Conservation (phyloP, 2,888 invertebrate genomes). For the Campoplex capitator region DNA sequence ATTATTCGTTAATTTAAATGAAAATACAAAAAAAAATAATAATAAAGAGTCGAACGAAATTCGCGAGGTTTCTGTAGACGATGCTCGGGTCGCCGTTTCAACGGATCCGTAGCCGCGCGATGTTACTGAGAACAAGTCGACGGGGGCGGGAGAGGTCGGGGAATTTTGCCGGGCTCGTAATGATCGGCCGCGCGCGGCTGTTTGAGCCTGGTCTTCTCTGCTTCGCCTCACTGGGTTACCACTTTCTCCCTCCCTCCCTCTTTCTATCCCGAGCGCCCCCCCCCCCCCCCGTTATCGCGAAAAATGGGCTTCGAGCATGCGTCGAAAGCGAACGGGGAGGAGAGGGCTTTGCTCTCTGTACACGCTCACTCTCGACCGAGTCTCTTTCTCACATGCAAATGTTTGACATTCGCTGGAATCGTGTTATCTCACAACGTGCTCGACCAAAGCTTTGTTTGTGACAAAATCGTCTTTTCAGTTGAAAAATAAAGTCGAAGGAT, state of each 20-base stretch:
- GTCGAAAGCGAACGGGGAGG: background rate
- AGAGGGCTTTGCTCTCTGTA: slow-evolving; percentile 9
- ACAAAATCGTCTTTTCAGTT: background rate
- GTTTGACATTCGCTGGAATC: background rate
- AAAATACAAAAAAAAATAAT: background rate
- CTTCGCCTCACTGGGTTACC: slow-evolving; percentile 67
- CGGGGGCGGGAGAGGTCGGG: slow-evolving; percentile 65
- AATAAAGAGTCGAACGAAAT: background rate
- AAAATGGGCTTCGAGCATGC: slow-evolving; percentile 16
- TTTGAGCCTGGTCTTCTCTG: slow-evolving; percentile 73
- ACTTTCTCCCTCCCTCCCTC: background rate
- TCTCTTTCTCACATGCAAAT: background rate
- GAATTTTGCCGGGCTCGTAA: slow-evolving; percentile 77
- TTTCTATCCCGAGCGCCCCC: no score
- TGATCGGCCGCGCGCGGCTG: slow-evolving; percentile 76
- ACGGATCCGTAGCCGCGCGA: slow-evolving; percentile 18
- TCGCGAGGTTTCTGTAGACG: slow-evolving; percentile 6
- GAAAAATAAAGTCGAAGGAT: background rate
- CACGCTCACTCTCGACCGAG: background rate
- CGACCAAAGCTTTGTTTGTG: background rate
- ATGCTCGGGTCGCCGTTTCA: slow-evolving; percentile 22
- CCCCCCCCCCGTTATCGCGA: background rate
- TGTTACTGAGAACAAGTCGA: background rate
- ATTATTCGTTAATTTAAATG: background rate
- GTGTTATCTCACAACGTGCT: background rate